phyloP scores from a whole-genome alignment of 2,113 vertebrate species.

The Ivindomyrus marchei region DNA sequence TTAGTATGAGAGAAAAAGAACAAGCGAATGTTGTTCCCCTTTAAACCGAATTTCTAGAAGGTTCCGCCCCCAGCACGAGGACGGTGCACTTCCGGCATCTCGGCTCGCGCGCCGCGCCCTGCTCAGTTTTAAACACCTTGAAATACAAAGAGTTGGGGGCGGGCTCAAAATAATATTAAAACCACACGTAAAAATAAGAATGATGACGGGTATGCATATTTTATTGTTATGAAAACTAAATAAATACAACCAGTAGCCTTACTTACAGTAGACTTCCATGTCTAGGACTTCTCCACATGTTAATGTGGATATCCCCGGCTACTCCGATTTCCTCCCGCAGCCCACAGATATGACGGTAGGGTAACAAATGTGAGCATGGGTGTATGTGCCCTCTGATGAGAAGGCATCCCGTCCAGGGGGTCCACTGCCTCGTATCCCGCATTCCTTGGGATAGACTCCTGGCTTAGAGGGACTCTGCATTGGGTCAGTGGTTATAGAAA shows the following conservation, averaged over 20 bases:
- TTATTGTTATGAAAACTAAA: background rate
- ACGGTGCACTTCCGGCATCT: constrained; percentile 1
- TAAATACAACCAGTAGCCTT: background rate
- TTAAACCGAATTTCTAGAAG: background rate
- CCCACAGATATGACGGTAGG: background rate
- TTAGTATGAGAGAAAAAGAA: background rate
- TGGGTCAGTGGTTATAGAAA: background rate
- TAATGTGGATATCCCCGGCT: background rate
- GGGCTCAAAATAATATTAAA: background rate
- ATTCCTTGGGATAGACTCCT: background rate
- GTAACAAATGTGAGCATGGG: background rate
- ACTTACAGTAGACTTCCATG: background rate
- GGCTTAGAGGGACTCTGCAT: background rate
- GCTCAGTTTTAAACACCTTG: background rate
- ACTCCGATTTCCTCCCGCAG: background rate
- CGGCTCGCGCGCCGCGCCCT: constrained; percentile 14
- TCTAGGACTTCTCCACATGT: background rate
- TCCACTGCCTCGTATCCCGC: background rate
- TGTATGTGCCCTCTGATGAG: background rate
- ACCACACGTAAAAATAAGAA: background rate
- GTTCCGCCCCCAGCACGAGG: constrained; percentile 12
- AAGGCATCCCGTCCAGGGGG: background rate
- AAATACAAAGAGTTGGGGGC: background rate
- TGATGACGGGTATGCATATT: background rate
- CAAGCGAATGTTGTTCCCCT: background rate